Evolutionary conservation across 2,113 vertebrate genomes (phyloP).

Genomic region (Gallinago paraguaiae): DNA sequence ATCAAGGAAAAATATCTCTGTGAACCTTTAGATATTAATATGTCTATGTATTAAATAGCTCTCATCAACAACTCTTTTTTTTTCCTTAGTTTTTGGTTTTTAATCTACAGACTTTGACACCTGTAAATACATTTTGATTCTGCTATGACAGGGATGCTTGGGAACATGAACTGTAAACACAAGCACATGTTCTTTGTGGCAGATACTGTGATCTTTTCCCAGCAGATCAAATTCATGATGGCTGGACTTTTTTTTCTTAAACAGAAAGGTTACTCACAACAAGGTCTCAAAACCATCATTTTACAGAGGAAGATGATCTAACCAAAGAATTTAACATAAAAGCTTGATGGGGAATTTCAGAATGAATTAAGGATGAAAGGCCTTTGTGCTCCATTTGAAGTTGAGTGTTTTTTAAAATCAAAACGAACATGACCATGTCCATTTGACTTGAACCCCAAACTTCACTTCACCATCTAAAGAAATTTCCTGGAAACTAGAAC

Average conservation of each 20-base stretch:
- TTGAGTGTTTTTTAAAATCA: background rate
- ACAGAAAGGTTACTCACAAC: background rate
- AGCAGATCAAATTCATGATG: background rate
- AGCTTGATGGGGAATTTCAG: background rate
- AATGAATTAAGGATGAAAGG: slow-evolving; percentile 21
- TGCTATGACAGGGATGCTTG: background rate
- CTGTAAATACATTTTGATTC: background rate
- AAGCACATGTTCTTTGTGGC: background rate
- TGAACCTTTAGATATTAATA: background rate
- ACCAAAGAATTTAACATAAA: background rate
- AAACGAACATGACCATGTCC: background rate
- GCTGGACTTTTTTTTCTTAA: background rate
- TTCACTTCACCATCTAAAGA: background rate
- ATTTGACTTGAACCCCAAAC: background rate
- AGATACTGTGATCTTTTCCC: background rate
- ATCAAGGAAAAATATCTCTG: background rate
- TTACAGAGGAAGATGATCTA: background rate
- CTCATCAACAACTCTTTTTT: background rate
- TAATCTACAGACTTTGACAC: background rate
- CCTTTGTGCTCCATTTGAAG: background rate
- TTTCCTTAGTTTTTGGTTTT: background rate
- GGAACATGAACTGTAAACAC: background rate
- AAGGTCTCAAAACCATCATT: background rate
- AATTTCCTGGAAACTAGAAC: background rate
- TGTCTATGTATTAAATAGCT: background rate